Percentiles rank a stretch among this genome's conserved stretches.
Evolutionary conservation across 2,797 vertebrate species (phyloP).

Genomic region (Onychomys arenicola): DNA sequence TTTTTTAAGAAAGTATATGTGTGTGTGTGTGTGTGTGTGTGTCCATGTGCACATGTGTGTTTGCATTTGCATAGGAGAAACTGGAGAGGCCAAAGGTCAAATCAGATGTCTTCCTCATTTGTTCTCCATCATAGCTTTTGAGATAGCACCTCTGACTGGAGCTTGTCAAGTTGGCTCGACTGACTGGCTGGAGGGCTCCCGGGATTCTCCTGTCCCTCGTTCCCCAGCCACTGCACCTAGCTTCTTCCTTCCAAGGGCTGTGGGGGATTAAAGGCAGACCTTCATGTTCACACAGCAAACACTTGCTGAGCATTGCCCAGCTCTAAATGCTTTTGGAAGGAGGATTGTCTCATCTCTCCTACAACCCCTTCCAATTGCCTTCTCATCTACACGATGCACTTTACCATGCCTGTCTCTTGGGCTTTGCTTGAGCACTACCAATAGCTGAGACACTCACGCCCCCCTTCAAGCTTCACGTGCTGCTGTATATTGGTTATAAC

Average conservation of each 20-base stretch:
- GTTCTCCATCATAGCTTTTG: not conserved
- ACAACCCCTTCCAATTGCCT: not conserved
- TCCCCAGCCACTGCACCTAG: not conserved
- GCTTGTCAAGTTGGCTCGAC: too few relatives aligned
- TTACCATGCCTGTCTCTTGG: not conserved
- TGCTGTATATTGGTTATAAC: not conserved
- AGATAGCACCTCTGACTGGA: not conserved
- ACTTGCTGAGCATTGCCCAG: too few relatives aligned
- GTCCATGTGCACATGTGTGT: too few relatives aligned
- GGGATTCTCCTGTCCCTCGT: not conserved
- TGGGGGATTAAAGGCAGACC: too few relatives aligned
- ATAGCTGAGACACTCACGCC: not conserved
- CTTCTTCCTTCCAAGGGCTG: not conserved
- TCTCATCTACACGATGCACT: rapidly evolving
- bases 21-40: not conserved
- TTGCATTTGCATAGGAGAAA: not conserved
- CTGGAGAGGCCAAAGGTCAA: not conserved
- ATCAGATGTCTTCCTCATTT: not conserved
- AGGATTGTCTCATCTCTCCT: not conserved
- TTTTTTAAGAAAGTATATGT: not conserved
- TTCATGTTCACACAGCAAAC: not conserved
- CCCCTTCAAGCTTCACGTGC: rapidly evolving
- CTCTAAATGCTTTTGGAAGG: not conserved
- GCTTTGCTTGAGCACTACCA: not conserved
- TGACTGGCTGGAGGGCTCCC: not conserved